Evolutionary conservation across 2,888 invertebrate species (phyloP), one percentile per base, ranked within the genome.

Genomic region (Lasioglossum pauxillum): DNA sequence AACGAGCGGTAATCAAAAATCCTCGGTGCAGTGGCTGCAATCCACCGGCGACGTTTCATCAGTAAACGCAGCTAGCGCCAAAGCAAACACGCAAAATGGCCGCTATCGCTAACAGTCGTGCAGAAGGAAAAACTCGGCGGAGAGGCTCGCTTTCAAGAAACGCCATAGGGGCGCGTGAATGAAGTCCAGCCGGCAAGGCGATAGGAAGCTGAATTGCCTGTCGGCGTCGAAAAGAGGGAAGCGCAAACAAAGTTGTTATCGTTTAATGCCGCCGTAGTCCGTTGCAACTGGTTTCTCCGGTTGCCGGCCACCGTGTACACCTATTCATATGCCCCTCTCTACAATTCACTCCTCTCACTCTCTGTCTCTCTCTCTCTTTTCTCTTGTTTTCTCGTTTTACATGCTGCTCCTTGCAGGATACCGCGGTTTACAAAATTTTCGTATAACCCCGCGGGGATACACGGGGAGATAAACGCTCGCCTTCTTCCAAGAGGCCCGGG

Each of bases 181-280:
- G 83, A 82, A 86, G 77, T 82, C 69, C 71, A 35, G 79, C 79
- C 71, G 69, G 86, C 79, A 19, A 69, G 79, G 74, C 82, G 86
- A 85, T 87, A 86, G 86, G 80, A 87, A 82, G 86, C 76, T 87
- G 86, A 85, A 85, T 87, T 85, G 82, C 77, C 82, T 80, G 86
- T 86, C 86, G 67, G 86, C 83, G 80, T 80, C 57, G 86, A 75
- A 78, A 83, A 83, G 85, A 86, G 87, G 84, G 89, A 90, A 90
- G 87, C 88, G 89, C 89, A 90, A 91, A 90, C 90, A 88, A 92
- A 92, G 91, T 93, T 92, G 93, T 92, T 93, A 94, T 93, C 91
- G 90, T 88, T 89, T 91, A 93, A 92, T 92, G 90, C 91, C 88
- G 85, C 53, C 85, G 88, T 89, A 92, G 92, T 92, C 90, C 88